These are phyloP conservation scores for Yponomeuta sedellus DNA, from an alignment of 2,888 invertebrate genomes.

Conservation along the genomic window DNA sequence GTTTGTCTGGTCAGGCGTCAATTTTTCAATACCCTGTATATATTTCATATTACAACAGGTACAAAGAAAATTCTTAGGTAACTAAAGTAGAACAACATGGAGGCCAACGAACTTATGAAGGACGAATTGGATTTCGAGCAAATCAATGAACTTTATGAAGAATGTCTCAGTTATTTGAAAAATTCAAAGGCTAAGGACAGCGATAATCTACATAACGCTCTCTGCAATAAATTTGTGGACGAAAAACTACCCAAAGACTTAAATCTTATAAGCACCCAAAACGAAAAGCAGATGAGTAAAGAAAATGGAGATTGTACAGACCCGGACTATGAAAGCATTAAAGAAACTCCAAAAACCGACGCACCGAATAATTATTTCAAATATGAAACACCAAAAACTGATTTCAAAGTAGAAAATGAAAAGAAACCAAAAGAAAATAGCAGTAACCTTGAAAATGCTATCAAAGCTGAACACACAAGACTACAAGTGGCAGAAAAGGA, in stretches of 20 bases:
- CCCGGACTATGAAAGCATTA: not conserved
- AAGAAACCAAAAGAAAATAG: slow-evolving; percentile 22
- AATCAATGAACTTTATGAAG: slow-evolving; percentile 58
- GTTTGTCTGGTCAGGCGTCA: too few relatives aligned
- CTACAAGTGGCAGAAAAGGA: slow-evolving; percentile 37
- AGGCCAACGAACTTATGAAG: not conserved
- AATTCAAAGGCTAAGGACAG: not conserved
- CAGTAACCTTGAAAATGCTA: not conserved
- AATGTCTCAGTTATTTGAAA: slow-evolving; percentile 57
- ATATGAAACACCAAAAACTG: slow-evolving; percentile 27
- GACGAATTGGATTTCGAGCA: slow-evolving; percentile 39
- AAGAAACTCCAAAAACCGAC: slow-evolving; percentile 25
- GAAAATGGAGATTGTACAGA: not conserved
- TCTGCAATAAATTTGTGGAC: not conserved
- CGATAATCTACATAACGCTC: not conserved
- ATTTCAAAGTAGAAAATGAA: slow-evolving; percentile 51
- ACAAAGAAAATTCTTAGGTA: not conserved
- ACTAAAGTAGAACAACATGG: not conserved
- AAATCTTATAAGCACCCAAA: not conserved
- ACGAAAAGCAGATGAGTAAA: not conserved
- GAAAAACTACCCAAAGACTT: not conserved
- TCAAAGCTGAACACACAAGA: slow-evolving; percentile 1
- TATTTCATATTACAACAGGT: too few relatives aligned
- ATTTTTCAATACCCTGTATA: too few relatives aligned
- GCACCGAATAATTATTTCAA: slow-evolving; percentile 18